Base-by-base conservation (phyloP, 2,113 vertebrate genomes). In the Hymenochirus boettgeri region DNA sequence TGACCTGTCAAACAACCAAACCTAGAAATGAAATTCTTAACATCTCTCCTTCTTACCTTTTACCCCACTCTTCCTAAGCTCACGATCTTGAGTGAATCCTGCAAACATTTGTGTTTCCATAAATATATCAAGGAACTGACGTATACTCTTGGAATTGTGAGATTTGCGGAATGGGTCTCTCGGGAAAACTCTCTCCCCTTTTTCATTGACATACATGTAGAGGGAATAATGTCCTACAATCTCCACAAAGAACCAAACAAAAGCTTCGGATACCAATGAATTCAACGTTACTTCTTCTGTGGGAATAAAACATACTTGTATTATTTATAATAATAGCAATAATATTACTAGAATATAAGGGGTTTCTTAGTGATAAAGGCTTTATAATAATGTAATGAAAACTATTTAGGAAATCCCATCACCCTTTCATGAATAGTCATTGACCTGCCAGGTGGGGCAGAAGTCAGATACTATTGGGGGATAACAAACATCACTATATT, bases 101-200 rank as follows among this genome's bases (percentile, higher is more conserved):
- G 96, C 93, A 9, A 98, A 99, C 96, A 98, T 98, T 80, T 99
- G 96, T 0, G 96, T 98, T 26, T 98, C 94, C 96, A 99, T 98
- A 82, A 98, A 99, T 73, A 92, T 85, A 74, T 94, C 94, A 76
- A 99, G 83, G 77, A 99, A 95, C 62, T 92, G 92, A 2, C 94
- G 89, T 4, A 89, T 90, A 1, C 80, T 90, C 0, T 91, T 89
- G 1, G 96, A 99, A 1, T 82, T 88, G 29, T 96, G 95, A 4
- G 87, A 91, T n/a, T 92, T 97, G 2, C 91, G 84, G 78, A 99
- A 99, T 2, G 70, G 84, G 2, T 99, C 95, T 4, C 94, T 83
- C 77, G 93, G 93, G 33, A 99, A 91, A 37, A 88, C 82, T 1
- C 89, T 80, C 69, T 85, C 78, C 0, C 92, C 94, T 9, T 61